Percentiles rank a stretch among this genome's conserved stretches.
Conservation (phyloP, 2,113 vertebrate species). For the Trichechus manatus region DNA sequence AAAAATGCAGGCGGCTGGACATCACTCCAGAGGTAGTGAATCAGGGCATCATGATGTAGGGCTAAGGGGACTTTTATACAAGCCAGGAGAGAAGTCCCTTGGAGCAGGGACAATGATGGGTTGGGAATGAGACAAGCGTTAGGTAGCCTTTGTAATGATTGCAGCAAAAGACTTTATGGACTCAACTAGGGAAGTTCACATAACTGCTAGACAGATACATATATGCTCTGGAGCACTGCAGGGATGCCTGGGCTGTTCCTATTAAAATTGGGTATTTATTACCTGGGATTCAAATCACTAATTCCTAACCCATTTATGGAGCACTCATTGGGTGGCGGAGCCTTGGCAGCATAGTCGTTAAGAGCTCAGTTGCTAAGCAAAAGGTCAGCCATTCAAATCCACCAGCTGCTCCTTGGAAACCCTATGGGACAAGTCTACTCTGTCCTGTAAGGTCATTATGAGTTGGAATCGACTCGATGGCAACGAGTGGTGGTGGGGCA, state of each 20-base stretch:
- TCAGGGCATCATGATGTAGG: no score
- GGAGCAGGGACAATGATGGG: rapidly evolving
- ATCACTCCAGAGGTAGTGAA: background rate
- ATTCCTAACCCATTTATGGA: background rate
- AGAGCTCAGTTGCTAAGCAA: no score
- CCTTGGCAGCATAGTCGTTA: no score
- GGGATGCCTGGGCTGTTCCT: background rate
- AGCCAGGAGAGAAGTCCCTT: background rate
- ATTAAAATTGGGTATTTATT: background rate
- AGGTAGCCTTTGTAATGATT: background rate
- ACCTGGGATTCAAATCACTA: background rate
- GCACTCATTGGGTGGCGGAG: no score
- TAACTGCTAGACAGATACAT: background rate
- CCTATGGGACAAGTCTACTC: no score
- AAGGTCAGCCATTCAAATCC: no score
- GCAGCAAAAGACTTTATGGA: background rate
- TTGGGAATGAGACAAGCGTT: rapidly evolving
- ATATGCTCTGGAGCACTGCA: rapidly evolving
- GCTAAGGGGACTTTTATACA: background rate
- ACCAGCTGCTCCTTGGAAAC: no score
- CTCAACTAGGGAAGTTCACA: background rate
- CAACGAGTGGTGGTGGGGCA: no score
- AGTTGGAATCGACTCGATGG: no score
- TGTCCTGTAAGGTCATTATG: no score
- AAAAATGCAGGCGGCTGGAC: background rate